Evolutionary conservation across 2,888 invertebrate genomes (phyloP).

Genomic region (Cepaea hortensis): DNA sequence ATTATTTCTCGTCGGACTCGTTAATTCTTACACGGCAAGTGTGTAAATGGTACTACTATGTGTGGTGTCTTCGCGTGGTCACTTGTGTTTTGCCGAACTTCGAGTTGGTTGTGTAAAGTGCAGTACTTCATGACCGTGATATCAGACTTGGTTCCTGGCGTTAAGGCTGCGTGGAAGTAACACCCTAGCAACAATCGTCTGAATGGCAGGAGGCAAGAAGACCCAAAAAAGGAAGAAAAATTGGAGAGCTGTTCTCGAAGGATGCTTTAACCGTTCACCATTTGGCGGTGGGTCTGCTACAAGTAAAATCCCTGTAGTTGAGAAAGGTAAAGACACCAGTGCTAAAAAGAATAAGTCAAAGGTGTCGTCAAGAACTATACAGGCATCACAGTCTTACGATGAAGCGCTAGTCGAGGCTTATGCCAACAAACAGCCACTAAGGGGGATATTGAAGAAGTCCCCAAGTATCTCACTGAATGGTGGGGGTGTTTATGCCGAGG

Average conservation of each 20-base stretch:
- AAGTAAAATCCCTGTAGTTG: not conserved
- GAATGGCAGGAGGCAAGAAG: conserved; percentile 42
- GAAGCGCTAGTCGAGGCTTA: not conserved
- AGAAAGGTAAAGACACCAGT: not conserved
- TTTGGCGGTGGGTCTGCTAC: conserved; percentile 15
- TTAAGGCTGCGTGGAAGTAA: too few relatives aligned
- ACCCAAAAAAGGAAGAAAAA: conserved; percentile 32
- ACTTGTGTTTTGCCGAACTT: too few relatives aligned
- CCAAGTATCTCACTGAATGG: not conserved
- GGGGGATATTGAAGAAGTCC: conserved; percentile 47
- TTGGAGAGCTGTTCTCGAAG: conserved; percentile 44
- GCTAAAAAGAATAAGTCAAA: not conserved
- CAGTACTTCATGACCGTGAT: too few relatives aligned
- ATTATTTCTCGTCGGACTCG: too few relatives aligned
- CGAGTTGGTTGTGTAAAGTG: too few relatives aligned
- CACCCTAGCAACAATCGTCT: not conserved
- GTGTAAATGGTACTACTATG: too few relatives aligned
- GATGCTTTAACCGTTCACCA: conserved; percentile 39
- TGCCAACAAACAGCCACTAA: not conserved
- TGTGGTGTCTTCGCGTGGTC: too few relatives aligned
- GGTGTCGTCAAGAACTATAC: not conserved
- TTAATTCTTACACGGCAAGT: too few relatives aligned
- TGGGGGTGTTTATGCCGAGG: conserved; percentile 23
- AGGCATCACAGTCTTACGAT: not conserved
- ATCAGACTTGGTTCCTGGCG: too few relatives aligned